These are phyloP conservation scores for Boulengeromyrus knoepffleri DNA, from an alignment of 2,113 vertebrate species.

Conservation along the genomic window DNA sequence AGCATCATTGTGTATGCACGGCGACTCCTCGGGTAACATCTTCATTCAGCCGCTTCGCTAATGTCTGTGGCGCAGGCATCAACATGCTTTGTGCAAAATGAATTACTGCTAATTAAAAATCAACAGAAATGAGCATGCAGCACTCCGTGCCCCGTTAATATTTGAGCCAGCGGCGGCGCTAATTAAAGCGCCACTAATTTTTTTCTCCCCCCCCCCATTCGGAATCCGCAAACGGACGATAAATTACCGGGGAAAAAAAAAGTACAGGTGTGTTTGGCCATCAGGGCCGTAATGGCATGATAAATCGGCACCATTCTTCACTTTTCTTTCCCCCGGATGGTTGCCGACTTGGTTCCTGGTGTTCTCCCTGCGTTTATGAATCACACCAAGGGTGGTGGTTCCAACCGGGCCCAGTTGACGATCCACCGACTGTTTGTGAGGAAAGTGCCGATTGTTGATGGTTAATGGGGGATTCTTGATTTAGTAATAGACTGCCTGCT, in stretches of 20 bases:
- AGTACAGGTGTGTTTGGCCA: conserved; percentile 99
- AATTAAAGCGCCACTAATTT: conserved; percentile 99
- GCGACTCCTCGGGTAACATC: conserved; percentile 92
- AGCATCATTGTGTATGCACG: conserved; percentile 84
- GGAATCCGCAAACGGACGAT: conserved; percentile 99
- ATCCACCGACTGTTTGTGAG: neutral
- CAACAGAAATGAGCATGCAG: conserved; percentile 99
- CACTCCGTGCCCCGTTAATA: conserved; percentile 99
- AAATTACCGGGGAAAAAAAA: conserved; percentile 95
- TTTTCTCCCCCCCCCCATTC: conserved; percentile 76
- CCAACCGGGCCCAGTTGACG: conserved; percentile 28
- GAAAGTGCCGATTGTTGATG: neutral
- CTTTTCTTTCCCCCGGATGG: conserved; percentile 89
- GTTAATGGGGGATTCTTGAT: neutral
- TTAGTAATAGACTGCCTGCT: neutral
- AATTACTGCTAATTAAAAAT: conserved; percentile 99
- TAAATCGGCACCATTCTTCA: conserved; percentile 99
- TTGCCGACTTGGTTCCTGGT: conserved; percentile 88
- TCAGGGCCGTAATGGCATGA: conserved; percentile 99
- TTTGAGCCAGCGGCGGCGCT: conserved; percentile 99
- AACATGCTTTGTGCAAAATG: conserved; percentile 99
- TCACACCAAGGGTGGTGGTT: conserved; percentile 52
- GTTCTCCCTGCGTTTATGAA: conserved; percentile 90
- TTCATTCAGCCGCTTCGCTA: conserved; percentile 99
- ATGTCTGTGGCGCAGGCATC: conserved; percentile 99